Evolutionary conservation across 1,140 invertebrate species (phyloP).

Genomic region (Hypothenemus hampei): DNA sequence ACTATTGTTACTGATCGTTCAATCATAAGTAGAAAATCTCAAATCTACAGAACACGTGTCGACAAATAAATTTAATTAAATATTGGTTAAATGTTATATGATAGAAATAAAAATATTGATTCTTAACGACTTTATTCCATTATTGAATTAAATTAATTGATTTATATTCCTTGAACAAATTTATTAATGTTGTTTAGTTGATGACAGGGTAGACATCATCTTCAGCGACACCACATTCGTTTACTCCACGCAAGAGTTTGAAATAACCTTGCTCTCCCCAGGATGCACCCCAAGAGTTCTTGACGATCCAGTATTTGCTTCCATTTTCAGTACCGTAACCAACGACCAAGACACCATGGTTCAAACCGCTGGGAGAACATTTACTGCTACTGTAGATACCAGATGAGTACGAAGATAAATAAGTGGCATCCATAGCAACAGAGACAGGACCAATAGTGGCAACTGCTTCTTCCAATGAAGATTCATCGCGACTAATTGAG

Average conservation of each 20-base stretch:
- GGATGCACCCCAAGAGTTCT: conserved; percentile 34
- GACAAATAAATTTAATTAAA: no score
- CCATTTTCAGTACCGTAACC: conserved; percentile 32
- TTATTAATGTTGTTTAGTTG: no score
- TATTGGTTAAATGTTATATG: no score
- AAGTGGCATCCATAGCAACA: conserved; percentile 83
- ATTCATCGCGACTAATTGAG: conserved; percentile 59
- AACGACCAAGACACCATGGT: conserved; percentile 34
- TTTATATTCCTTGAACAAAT: no score
- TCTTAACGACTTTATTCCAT: no score
- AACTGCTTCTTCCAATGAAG: conserved; percentile 66
- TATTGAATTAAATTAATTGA: no score
- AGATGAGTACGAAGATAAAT: conserved; percentile 27
- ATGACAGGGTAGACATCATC: conserved; percentile 9
- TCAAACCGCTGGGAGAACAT: conserved; percentile 29
- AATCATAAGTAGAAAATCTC: no score
- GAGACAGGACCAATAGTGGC: conserved; percentile 82
- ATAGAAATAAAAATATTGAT: no score
- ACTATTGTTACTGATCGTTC: no score
- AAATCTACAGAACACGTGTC: no score
- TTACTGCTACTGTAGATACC: conserved; percentile 31
- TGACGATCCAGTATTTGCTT: conserved; percentile 33
- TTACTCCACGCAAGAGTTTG: conserved; percentile 54
- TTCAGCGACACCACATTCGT: conserved; percentile 60
- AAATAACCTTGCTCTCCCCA: conserved; percentile 55